A percentile compares a stretch with the other conserved stretches of the same genome.
Conservation (phyloP, 1,140 invertebrate species). For the Macrosteles quadrilineatus region DNA sequence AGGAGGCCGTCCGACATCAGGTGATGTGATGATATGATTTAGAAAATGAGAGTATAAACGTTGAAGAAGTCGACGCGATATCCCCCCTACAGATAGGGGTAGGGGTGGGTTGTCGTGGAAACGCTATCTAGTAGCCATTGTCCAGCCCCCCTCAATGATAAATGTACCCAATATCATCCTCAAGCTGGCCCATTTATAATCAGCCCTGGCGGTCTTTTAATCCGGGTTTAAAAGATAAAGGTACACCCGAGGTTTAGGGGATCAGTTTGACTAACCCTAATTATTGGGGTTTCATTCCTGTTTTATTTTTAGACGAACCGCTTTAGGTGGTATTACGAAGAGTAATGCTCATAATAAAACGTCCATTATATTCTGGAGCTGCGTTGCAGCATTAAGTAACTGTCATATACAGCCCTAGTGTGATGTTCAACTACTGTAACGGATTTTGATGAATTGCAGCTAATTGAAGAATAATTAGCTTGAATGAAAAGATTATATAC, state of each 20-base stretch:
- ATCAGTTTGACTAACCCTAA: background rate
- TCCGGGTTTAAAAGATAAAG: slow-evolving; percentile 29
- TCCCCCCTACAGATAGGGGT: background rate
- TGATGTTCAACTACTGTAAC: no score
- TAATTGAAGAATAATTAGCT: no score
- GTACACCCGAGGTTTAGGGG: background rate
- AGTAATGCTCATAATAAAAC: no score
- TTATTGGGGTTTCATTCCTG: background rate
- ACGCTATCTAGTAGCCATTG: slow-evolving; percentile 28
- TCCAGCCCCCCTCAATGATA: slow-evolving; percentile 22
- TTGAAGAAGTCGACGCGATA: background rate
- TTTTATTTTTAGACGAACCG: background rate
- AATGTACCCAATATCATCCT: slow-evolving; percentile 29
- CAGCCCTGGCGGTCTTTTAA: slow-evolving; percentile 22
- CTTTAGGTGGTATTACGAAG: no score
- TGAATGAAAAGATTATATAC: no score
- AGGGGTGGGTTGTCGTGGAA: slow-evolving; percentile 15
- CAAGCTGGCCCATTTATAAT: slow-evolving; percentile 29
- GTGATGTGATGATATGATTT: background rate
- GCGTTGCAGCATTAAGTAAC: no score
- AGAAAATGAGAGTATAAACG: slow-evolving; percentile 1
- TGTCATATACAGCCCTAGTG: no score
- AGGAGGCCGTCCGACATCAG: no score
- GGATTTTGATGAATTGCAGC: no score
- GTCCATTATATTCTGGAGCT: no score